Conservation (phyloP, 2,113 vertebrate genomes). For the Acanthisitta chloris region DNA sequence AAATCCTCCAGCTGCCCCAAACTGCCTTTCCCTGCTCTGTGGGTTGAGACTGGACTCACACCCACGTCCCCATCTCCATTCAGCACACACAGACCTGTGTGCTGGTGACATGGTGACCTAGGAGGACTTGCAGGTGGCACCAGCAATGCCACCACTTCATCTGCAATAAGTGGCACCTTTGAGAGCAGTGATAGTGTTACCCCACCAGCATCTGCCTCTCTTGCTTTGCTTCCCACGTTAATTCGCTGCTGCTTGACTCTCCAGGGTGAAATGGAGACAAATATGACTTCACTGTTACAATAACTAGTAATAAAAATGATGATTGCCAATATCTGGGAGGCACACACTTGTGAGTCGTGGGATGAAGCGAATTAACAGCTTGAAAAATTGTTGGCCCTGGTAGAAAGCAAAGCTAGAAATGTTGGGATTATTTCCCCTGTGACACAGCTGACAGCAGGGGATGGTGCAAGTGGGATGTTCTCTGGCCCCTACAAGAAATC, state of each 20-base stretch:
- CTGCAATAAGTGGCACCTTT: neutral
- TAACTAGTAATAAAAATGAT: slow-evolving; percentile 64
- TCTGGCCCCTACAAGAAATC: neutral
- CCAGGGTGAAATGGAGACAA: slow-evolving; percentile 33
- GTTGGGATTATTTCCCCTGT: slow-evolving; percentile 34
- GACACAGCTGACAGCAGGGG: neutral
- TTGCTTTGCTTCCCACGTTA: neutral
- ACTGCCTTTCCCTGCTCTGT: neutral
- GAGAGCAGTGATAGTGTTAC: neutral
- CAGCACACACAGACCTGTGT: accelerated
- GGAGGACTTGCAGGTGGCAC: neutral
- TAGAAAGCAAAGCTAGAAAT: slow-evolving; percentile 30
- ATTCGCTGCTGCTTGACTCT: slow-evolving; percentile 14
- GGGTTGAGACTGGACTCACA: neutral
- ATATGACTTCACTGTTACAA: slow-evolving; percentile 4
- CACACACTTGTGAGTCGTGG: slow-evolving; percentile 10
- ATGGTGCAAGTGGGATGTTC: neutral
- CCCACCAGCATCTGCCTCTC: neutral
- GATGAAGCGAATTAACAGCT: slow-evolving; percentile 68
- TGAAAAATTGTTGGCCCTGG: slow-evolving; percentile 62
- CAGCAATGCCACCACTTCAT: neutral
- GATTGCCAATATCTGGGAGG: slow-evolving; percentile 70
- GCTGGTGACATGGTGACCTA: neutral
- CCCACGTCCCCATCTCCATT: accelerated
- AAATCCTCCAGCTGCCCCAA: neutral